phyloP scores from a whole-genome alignment of 1,140 invertebrate species.

The Neuroterus valhalla region DNA sequence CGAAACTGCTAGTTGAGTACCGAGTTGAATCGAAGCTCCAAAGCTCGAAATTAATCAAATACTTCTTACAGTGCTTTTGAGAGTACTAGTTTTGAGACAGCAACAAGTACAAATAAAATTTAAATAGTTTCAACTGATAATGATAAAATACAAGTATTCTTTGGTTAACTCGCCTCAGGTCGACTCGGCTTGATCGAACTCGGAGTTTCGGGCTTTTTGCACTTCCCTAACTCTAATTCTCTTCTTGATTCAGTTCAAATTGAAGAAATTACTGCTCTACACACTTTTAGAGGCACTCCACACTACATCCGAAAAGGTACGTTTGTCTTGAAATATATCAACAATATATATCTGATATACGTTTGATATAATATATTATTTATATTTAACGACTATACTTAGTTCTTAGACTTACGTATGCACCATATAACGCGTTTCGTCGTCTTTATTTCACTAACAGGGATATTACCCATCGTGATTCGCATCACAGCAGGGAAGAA shows the following conservation, averaged over 20 bases:
- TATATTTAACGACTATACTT: slow-evolving; percentile 4
- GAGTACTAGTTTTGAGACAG: no score
- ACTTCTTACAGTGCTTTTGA: no score
- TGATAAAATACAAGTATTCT: no score
- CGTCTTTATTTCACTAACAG: neutral
- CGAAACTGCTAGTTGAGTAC: no score
- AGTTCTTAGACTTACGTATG: neutral
- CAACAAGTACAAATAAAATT: no score
- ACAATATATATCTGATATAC: slow-evolving; percentile 9
- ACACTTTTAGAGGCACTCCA: slow-evolving; percentile 4
- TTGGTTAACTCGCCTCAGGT: no score
- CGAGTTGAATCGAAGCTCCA: no score
- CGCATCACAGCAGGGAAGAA: slow-evolving; percentile 18
- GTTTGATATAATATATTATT: slow-evolving; percentile 8
- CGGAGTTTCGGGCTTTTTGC: neutral
- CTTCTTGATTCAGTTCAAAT: neutral
- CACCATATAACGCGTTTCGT: slow-evolving; percentile 8
- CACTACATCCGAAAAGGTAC: neutral
- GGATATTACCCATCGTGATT: slow-evolving; percentile 10
- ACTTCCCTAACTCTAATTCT: neutral
- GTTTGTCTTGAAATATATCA: neutral
- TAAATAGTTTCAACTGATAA: no score
- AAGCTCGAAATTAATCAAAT: no score
- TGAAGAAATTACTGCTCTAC: neutral
- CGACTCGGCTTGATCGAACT: neutral